A percentile compares a stretch with the other conserved stretches of the same genome.
These are phyloP conservation scores for Galbula dea DNA, from an alignment of 2,113 vertebrate species.

Conservation along the genomic window DNA sequence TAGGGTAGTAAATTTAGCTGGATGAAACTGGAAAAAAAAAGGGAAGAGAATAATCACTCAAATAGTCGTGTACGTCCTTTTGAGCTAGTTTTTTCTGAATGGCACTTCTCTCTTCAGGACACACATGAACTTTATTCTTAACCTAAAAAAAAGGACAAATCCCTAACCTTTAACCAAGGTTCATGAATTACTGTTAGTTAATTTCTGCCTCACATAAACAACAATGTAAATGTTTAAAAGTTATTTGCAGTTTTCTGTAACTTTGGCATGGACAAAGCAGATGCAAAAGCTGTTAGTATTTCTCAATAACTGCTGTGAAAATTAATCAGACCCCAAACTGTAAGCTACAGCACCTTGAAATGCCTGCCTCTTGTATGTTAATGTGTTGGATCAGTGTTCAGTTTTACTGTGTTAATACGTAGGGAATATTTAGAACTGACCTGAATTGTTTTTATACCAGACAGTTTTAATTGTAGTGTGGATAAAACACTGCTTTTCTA, in stretches of 20 bases:
- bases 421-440: background rate
- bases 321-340: background rate
- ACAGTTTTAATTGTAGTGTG: background rate
- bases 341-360: background rate
- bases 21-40: background rate
- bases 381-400: background rate
- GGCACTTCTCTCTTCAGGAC: background rate
- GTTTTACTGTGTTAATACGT: background rate
- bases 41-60: background rate
- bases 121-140: background rate
- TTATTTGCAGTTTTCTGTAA: background rate
- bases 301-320: background rate
- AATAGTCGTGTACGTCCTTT: background rate
- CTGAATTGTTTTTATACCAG: background rate
- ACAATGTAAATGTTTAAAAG: background rate
- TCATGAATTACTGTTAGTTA: background rate
- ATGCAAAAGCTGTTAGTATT: slow-evolving; percentile 7
- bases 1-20: background rate
- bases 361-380: background rate
- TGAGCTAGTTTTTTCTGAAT: background rate
- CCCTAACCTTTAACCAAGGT: background rate
- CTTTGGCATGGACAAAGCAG: background rate
- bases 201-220: background rate
- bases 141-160: background rate
- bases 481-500: background rate